Evolutionary conservation across 2,113 vertebrate species (phyloP).

Genomic region (Ceratotherium simum): DNA sequence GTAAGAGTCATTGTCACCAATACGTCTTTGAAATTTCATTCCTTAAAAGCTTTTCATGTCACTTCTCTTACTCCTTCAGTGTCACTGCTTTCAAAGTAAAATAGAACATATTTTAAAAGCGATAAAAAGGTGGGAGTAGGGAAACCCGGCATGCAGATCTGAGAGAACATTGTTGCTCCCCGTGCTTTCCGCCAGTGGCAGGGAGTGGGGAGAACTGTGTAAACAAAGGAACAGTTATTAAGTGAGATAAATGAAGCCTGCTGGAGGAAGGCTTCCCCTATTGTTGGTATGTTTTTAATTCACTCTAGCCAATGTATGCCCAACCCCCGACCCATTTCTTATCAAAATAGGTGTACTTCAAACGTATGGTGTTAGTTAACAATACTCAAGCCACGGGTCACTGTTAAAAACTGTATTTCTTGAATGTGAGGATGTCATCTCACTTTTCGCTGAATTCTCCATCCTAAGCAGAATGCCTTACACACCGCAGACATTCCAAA

Average conservation of each 20-base stretch:
- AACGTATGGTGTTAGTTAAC: neutral
- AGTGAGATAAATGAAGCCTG: neutral
- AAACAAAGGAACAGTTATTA: neutral
- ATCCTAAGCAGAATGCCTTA: neutral
- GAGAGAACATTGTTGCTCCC: neutral
- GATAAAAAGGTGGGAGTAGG: neutral
- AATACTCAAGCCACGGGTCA: neutral
- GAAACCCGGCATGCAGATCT: neutral
- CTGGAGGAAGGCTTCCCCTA: neutral
- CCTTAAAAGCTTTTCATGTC: slow-evolving; percentile 65
- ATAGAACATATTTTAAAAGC: slow-evolving; percentile 21
- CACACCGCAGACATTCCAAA: neutral
- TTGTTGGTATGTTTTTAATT: neutral
- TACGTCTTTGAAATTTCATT: slow-evolving; percentile 69
- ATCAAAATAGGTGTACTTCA: neutral
- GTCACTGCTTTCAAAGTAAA: slow-evolving; percentile 40
- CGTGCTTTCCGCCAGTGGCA: neutral
- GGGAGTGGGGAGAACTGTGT: accelerated
- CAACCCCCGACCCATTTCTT: neutral
- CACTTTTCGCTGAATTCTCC: slow-evolving; percentile 14
- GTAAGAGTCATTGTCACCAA: slow-evolving; percentile 67
- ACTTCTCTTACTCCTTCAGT: slow-evolving; percentile 67
- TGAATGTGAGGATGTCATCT: neutral
- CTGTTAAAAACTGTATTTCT: neutral
- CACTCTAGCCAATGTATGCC: neutral